Conservation (phyloP, 2,888 invertebrate species). For the Macropis europaea region DNA sequence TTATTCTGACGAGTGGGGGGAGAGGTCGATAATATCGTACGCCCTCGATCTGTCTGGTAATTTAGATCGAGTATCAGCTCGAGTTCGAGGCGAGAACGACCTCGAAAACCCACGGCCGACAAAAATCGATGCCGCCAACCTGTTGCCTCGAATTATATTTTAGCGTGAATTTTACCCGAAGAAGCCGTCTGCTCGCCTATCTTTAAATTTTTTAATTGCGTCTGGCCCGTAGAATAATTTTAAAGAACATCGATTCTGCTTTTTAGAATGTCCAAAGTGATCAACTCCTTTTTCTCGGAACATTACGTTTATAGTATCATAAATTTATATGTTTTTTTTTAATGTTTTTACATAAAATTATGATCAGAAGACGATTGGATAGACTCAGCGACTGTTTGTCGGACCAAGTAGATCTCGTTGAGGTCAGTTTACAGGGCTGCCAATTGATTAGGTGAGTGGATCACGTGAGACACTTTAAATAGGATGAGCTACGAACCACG, state of each 20-base stretch:
- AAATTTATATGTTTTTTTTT: too few relatives aligned
- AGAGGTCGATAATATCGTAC: slow-evolving; percentile 22
- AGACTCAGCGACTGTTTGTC: slow-evolving; percentile 20
- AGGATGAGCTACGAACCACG: slow-evolving; percentile 34
- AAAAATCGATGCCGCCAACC: slow-evolving; percentile 55
- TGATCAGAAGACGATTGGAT: neutral
- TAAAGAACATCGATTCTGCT: too few relatives aligned
- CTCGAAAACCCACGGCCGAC: slow-evolving; percentile 8
- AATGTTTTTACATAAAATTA: neutral
- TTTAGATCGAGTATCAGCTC: slow-evolving; percentile 25
- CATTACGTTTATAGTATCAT: too few relatives aligned
- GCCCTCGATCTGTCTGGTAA: slow-evolving; percentile 35
- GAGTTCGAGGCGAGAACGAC: slow-evolving; percentile 25
- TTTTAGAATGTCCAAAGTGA: too few relatives aligned
- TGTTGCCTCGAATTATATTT: slow-evolving; percentile 54
- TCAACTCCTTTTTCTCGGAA: too few relatives aligned
- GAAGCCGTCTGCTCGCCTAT: neutral
- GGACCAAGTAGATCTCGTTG: slow-evolving; percentile 44
- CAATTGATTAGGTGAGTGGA: slow-evolving; percentile 48
- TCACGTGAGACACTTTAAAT: slow-evolving; percentile 42
- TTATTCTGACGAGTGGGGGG: too few relatives aligned
- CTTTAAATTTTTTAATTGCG: too few relatives aligned
- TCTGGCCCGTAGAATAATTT: too few relatives aligned
- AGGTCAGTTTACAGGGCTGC: slow-evolving; percentile 36
- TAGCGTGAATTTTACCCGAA: slow-evolving; percentile 36